Percentiles rank a stretch among this genome's conserved stretches.
Evolutionary conservation across 2,888 invertebrate genomes (phyloP).

Genomic region (Erebia epiphron): DNA sequence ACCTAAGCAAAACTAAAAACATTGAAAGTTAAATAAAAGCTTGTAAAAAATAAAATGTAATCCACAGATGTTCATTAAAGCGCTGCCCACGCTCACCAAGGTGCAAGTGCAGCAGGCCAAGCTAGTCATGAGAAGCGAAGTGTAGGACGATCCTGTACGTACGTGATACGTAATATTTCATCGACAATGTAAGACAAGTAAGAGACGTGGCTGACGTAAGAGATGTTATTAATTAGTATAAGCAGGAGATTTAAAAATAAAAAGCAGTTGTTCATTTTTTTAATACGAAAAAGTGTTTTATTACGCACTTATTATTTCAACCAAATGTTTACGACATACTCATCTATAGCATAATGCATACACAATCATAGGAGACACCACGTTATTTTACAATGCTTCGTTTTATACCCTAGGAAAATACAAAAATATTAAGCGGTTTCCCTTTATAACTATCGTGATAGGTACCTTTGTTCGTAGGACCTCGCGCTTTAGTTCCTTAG

Average conservation of each 20-base stretch:
- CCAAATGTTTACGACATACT: slow-evolving; percentile 79
- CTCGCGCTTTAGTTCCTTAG: background rate
- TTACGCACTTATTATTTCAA: slow-evolving; percentile 83
- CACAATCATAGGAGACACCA: slow-evolving; percentile 78
- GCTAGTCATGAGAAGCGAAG: slow-evolving; percentile 48
- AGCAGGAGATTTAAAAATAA: slow-evolving; percentile 6
- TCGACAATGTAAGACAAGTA: too few species aligned
- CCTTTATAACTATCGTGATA: slow-evolving; percentile 66
- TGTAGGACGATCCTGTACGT: slow-evolving; percentile 20
- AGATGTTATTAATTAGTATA: background rate
- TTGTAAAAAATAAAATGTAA: too few species aligned
- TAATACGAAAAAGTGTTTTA: slow-evolving; percentile 81
- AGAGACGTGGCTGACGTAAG: too few species aligned
- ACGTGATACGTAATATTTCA: too few species aligned
- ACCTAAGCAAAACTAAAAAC: too few species aligned
- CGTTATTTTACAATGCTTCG: slow-evolving; percentile 63
- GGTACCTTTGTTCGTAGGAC: slow-evolving; percentile 49
- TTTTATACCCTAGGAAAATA: slow-evolving; percentile 78
- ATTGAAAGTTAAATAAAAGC: too few species aligned
- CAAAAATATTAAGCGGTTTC: slow-evolving; percentile 81
- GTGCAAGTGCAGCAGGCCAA: slow-evolving; percentile 56
- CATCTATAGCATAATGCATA: slow-evolving; percentile 80
- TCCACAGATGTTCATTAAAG: slow-evolving; percentile 69
- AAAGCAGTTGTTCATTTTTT: slow-evolving; percentile 39
- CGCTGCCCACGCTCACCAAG: slow-evolving; percentile 59